Conservation (phyloP, 2,113 vertebrate genomes). For the Equus przewalskii region DNA sequence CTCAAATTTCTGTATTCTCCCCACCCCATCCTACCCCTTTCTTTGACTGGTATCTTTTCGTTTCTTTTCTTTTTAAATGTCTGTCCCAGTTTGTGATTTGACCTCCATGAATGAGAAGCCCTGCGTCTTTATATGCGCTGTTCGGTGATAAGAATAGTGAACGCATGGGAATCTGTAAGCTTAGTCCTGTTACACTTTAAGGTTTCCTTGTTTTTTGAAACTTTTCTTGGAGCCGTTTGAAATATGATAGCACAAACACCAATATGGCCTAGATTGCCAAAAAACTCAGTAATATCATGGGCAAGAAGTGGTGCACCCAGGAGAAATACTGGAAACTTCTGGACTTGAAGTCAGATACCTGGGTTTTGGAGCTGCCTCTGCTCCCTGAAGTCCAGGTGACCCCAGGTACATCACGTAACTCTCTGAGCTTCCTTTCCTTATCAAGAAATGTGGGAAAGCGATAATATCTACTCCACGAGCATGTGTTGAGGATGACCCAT, state of each 20-base stretch:
- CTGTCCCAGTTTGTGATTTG: not conserved
- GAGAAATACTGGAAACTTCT: not conserved
- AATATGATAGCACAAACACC: not conserved
- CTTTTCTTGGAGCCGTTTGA: not conserved
- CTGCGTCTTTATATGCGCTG: not conserved
- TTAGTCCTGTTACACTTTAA: not conserved
- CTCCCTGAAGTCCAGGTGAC: too few species aligned
- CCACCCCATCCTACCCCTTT: not conserved
- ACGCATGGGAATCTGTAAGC: not conserved
- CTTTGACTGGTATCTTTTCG: not conserved
- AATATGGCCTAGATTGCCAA: not conserved
- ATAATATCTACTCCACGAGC: accelerated
- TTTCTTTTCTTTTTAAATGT: constrained; percentile 36
- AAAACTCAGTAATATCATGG: not conserved
- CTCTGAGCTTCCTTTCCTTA: not conserved
- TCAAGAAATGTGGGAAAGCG: not conserved
- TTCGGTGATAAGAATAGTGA: not conserved
- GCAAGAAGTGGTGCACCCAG: not conserved
- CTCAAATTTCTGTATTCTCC: not conserved
- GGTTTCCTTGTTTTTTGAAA: not conserved
- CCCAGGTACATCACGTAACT: not conserved
- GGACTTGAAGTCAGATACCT: not conserved
- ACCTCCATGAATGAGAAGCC: not conserved
- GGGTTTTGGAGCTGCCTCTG: not conserved
- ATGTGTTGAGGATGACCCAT: not conserved